Evolutionary conservation across 2,888 invertebrate genomes (phyloP).

Genomic region (Graphium colonna): DNA sequence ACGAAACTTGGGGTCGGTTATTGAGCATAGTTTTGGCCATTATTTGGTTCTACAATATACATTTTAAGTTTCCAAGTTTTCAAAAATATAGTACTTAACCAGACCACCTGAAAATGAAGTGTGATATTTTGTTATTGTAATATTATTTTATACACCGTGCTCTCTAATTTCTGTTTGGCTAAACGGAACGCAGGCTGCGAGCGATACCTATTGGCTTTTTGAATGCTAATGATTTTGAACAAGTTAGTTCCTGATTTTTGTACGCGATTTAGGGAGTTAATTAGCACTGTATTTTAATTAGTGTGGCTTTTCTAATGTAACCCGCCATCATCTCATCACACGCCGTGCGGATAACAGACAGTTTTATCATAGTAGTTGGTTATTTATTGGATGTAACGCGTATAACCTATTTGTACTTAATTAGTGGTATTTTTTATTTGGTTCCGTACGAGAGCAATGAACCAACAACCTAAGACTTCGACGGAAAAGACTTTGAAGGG

Average conservation of each 20-base stretch:
- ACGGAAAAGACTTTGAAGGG: conserved; percentile 46
- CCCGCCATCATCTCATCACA: conserved; percentile 23
- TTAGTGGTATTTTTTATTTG: conserved; percentile 74
- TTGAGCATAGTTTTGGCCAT: conserved; percentile 41
- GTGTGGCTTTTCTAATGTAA: conserved; percentile 4
- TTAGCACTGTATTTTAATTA: conserved; percentile 1
- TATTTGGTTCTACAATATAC: conserved; percentile 51
- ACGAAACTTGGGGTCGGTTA: not conserved
- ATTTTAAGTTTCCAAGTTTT: conserved; percentile 39
- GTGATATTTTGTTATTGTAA: conserved; percentile 64
- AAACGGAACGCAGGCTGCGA: conserved; percentile 17
- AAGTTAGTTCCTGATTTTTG: conserved; percentile 38
- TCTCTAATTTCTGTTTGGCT: conserved; percentile 53
- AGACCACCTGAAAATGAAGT: conserved; percentile 66
- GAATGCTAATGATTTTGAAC: conserved; percentile 26
- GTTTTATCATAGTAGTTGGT: conserved; percentile 38
- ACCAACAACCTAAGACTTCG: conserved; percentile 51
- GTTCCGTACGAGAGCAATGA: conserved; percentile 68
- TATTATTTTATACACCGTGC: conserved; percentile 49
- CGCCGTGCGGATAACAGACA: not conserved
- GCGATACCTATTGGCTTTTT: conserved; percentile 12
- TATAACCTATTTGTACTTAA: conserved; percentile 70
- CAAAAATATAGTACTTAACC: conserved; percentile 63
- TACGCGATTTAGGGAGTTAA: conserved; percentile 15
- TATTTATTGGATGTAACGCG: conserved; percentile 46